Evolutionary conservation across 2,797 vertebrate genomes (phyloP).

Genomic region (Anguilla pacifica): DNA sequence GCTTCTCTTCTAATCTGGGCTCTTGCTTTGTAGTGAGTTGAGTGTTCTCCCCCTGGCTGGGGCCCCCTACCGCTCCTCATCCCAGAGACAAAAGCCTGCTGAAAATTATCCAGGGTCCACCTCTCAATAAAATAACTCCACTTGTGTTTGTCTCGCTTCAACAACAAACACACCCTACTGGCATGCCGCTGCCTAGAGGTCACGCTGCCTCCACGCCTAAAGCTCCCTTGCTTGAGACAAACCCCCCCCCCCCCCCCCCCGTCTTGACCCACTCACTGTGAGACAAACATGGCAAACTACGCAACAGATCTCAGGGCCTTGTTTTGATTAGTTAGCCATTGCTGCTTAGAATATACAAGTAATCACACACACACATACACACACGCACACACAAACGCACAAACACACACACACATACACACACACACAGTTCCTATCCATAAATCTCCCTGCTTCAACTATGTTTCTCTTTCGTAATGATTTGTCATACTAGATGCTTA

Average conservation of each 20-base stretch:
- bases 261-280: not conserved
- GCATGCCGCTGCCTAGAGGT: not conserved
- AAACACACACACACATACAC: not conserved
- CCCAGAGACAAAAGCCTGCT: slow-evolving; percentile 78
- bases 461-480: not conserved
- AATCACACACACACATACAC: not conserved
- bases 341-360: not conserved
- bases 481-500: not conserved
- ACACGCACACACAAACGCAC: not conserved
- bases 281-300: slow-evolving; percentile 1
- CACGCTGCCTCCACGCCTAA: not conserved
- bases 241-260: too few species aligned
- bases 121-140: slow-evolving; percentile 79
- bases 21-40: slow-evolving; percentile 85
- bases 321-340: not conserved
- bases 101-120: slow-evolving; percentile 78
- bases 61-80: slow-evolving; percentile 75
- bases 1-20: slow-evolving; percentile 81
- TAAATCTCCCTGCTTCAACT: not conserved
- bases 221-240: not conserved
- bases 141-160: slow-evolving; percentile 77
- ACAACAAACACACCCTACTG: slow-evolving; percentile 71
- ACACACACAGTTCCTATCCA: not conserved
- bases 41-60: slow-evolving; percentile 65
- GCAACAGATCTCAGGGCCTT: not conserved